Percentiles rank a stretch among this genome's conserved stretches.
Evolutionary conservation across 2,888 invertebrate genomes (phyloP).

Genomic region (Lamproptera curius): DNA sequence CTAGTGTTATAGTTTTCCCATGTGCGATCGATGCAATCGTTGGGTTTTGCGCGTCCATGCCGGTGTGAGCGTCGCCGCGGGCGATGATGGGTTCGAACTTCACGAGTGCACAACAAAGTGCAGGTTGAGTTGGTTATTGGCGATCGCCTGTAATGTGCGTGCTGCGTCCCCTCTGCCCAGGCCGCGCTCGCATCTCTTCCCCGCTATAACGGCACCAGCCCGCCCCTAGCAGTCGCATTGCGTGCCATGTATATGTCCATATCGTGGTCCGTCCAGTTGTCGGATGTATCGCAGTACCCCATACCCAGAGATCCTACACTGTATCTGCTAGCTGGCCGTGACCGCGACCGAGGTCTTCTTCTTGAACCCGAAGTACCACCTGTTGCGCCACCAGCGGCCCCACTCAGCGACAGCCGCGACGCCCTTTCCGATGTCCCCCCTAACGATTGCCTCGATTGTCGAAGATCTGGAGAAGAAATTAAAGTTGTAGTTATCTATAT

Average conservation of each 20-base stretch:
- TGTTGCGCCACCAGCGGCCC: constrained; percentile 80
- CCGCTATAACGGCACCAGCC: constrained; percentile 88
- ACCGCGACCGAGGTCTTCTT: constrained; percentile 87
- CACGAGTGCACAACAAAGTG: constrained; percentile 49
- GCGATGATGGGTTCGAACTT: constrained; percentile 31
- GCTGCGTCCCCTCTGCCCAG: constrained; percentile 40
- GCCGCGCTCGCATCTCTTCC: constrained; percentile 43
- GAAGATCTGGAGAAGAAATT: constrained; percentile 79
- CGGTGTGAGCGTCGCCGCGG: constrained; percentile 27
- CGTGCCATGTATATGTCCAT: constrained; percentile 97
- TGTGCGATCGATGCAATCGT: constrained; percentile 23
- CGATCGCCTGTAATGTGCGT: constrained; percentile 41
- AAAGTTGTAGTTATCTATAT: not conserved
- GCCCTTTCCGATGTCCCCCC: constrained; percentile 90
- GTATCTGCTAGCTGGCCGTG: constrained; percentile 88
- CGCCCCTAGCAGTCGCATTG: constrained; percentile 91
- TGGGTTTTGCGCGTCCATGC: constrained; percentile 24
- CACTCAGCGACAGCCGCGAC: constrained; percentile 85
- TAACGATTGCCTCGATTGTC: constrained; percentile 91
- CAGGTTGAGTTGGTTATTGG: constrained; percentile 35
- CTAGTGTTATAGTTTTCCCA: constrained; percentile 22
- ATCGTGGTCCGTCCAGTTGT: constrained; percentile 96
- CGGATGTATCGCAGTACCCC: constrained; percentile 93
- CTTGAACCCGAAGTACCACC: constrained; percentile 80
- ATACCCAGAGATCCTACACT: constrained; percentile 89